Evolutionary conservation across 1,140 invertebrate genomes (phyloP), one percentile per base, ranked within the genome.

Genomic region (Drosophila elegans): DNA sequence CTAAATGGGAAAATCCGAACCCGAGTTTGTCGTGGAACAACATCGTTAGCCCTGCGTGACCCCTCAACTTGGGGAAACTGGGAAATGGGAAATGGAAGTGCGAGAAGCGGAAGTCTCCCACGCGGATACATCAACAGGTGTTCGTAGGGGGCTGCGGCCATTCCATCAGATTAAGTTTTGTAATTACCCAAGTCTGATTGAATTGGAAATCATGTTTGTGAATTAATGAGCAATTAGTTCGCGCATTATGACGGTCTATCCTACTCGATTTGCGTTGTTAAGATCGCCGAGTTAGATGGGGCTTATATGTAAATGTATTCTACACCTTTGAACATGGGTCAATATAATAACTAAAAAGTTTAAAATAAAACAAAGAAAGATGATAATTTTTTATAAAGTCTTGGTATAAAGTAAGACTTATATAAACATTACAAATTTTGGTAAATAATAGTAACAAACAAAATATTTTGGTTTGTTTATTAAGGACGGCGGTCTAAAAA

Each of bases 171-270:
- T 75, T 64, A 75, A 52, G 46, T 75, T 56, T 52, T 36, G 55
- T 66, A 75, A 75, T 75, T 75, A 75, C 52, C 48, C 36, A 12
- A 49, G 42, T 57, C 72, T 59, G 73, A 75, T 75, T 75, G 61
- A 73, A 73, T 52, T 49, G 61, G 36, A 66, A 75, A 59, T 75
- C 36, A 66, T 49, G 71, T 74, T 63, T 64, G 61, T 38, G 54
- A 66, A 75, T 75, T 75, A 75, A 75, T 75, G 53, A 67, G 53
- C 72, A 75, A 75, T 75, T 71, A 71, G 51, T 57, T 57, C 51
- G 41, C 32, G 52, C 51, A 71, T 48, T 57, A 57, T 66, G 48
- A 66, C 36, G 36, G 60, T 75, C 60, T 57, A 41, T 53, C 25
- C 6, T 4, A 34, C 2, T 12, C 46, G n/a, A 48, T 41, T 29